These are phyloP conservation scores for Ormyrus labotus DNA, from an alignment of 2,888 invertebrate species.

Conservation along the genomic window DNA sequence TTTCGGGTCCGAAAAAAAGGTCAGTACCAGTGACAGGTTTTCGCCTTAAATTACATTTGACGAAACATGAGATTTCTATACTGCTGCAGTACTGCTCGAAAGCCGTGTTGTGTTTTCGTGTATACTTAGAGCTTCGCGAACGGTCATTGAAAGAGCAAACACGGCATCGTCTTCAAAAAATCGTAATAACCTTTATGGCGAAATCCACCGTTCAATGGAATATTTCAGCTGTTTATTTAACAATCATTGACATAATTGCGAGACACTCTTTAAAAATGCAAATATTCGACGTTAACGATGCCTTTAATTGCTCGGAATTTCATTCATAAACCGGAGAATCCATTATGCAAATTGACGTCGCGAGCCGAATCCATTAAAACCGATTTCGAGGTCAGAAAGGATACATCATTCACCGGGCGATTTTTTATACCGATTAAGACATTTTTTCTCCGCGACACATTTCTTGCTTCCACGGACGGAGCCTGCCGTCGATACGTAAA, in stretches of 20 bases:
- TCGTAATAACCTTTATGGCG: background rate
- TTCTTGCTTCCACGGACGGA: too few species aligned
- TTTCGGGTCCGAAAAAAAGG: too few species aligned
- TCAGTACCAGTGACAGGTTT: too few species aligned
- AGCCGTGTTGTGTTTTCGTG: too few species aligned
- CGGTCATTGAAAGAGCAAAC: background rate
- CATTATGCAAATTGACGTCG: slow-evolving; percentile 31
- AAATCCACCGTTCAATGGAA: background rate
- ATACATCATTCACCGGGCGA: background rate
- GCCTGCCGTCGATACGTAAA: too few species aligned
- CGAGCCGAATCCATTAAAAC: slow-evolving; percentile 29
- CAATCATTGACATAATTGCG: too few species aligned
- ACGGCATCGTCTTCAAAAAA: background rate
- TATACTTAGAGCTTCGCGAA: background rate
- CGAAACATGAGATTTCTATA: too few species aligned
- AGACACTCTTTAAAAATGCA: background rate
- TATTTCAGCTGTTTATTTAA: too few species aligned
- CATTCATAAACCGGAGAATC: slow-evolving; percentile 15
- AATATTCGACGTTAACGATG: background rate
- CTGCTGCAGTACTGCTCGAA: too few species aligned
- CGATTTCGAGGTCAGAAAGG: slow-evolving; percentile 16
- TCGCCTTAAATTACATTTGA: too few species aligned
- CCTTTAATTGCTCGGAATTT: background rate
- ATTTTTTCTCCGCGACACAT: background rate
- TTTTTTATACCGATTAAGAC: background rate